Evolutionary conservation across 35 echinoderm and acorn worm species (phyloP).

Genomic region (Ophiothrix spiculata): DNA sequence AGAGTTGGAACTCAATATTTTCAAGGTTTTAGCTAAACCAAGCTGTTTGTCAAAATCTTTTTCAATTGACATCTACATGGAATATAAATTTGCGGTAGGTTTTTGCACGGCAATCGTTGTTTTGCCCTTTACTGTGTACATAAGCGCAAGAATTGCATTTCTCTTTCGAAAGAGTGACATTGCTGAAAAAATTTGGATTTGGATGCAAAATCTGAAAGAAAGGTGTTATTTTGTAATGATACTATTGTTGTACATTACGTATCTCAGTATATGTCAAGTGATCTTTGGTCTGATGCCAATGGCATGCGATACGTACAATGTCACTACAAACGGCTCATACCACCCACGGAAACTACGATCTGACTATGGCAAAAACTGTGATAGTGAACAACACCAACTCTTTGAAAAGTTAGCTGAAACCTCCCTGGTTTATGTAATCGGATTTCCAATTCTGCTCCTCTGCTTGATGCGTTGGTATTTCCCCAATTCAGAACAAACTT

Average conservation of each 20-base stretch:
- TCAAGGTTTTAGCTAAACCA: slow-evolving; percentile 17
- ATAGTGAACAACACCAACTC: not conserved
- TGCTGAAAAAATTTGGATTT: not conserved
- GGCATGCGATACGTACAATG: too few relatives aligned
- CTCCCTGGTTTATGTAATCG: slow-evolving; percentile 1
- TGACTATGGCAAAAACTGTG: slow-evolving; percentile 23
- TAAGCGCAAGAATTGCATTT: too few relatives aligned
- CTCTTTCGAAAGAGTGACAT: too few relatives aligned
- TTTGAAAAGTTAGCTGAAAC: not conserved
- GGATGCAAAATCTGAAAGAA: not conserved
- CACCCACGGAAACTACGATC: slow-evolving; percentile 13
- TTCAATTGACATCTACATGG: slow-evolving; percentile 3
- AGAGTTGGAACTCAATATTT: slow-evolving; percentile 11
- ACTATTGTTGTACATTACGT: too few relatives aligned
- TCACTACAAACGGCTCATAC: not conserved
- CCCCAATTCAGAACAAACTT: too few relatives aligned
- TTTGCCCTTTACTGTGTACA: too few relatives aligned
- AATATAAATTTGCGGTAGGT: not conserved
- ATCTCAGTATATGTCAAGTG: too few relatives aligned
- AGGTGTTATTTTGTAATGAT: slow-evolving; percentile 8
- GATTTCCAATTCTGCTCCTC: slow-evolving; percentile 8
- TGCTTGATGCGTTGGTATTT: too few relatives aligned
- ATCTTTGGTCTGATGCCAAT: too few relatives aligned
- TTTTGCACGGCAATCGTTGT: too few relatives aligned
- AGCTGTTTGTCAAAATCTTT: slow-evolving; percentile 17